Base-by-base conservation (phyloP, 2,888 invertebrate genomes). In the Ectobius pallidus region DNA sequence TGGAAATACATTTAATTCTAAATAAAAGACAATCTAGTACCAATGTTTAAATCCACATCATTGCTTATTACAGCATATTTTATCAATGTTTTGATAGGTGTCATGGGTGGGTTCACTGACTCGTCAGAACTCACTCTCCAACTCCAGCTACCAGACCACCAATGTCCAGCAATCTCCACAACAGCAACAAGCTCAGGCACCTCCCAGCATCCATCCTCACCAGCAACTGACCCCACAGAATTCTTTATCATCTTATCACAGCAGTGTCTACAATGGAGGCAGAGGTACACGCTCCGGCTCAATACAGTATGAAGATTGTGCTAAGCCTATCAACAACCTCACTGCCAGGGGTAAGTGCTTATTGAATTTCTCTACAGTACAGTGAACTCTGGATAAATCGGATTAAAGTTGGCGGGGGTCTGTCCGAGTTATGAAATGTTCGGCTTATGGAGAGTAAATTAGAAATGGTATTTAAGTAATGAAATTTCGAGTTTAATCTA, bases 61-160 rank as follows among this genome's bases (percentile, higher is more conserved):
- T n/a, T n/a, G n/a, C n/a, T n/a, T n/a, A n/a, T n/a, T n/a, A n/a
- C n/a, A n/a, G n/a, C n/a, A n/a, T n/a, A n/a, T n/a, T n/a, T n/a
- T n/a, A n/a, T n/a, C n/a, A n/a, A n/a, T n/a, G n/a, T n/a, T 32
- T 67, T 75, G 78, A 7, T 79, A 86, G 85, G 84, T 84, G 78
- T 82, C 83, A 68, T 85, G 85, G 84, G 83, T 83, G 63, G 85
- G 84, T 69, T 82, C 84, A 58, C 80, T 87, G 49, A 86, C 86
- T 20, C 81, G 87, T 30, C 85, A 86, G 76, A 87, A 87, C 79
- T 87, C 87, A 2, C 78, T 86, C 61, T 80, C 75, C 78, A 61
- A 71, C n/a, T 49, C 39, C 52, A 34, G 20, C 25, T 39, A 52
- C 25, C 46, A 52, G 25, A 20, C 52, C 7, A 34, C 34, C 11